These are phyloP conservation scores for Octodon degus DNA, from an alignment of 2,113 vertebrate genomes.

Conservation along the genomic window DNA sequence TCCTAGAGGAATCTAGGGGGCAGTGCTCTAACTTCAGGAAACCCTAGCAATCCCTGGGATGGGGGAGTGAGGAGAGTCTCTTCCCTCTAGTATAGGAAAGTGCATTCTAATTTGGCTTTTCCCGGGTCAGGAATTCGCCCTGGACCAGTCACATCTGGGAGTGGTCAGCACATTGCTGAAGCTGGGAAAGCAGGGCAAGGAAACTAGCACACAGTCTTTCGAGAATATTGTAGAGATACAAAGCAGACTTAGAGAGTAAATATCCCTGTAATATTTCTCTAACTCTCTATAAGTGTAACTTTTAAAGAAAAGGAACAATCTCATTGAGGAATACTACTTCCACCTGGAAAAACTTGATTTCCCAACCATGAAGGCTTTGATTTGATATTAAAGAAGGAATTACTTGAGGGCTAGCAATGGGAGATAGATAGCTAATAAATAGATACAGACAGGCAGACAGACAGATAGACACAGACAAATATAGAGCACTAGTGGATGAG, in stretches of 20 bases:
- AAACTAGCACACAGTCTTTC: background rate
- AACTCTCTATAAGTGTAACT: background rate
- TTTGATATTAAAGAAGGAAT: constrained; percentile 18
- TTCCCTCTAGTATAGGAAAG: background rate
- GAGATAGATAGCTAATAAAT: background rate
- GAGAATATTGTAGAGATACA: background rate
- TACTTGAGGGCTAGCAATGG: background rate
- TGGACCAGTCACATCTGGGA: background rate
- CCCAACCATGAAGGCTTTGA: background rate
- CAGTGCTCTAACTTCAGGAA: background rate
- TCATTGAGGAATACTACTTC: constrained; percentile 38
- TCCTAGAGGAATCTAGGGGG: background rate
- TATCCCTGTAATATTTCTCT: background rate
- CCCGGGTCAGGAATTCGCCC: background rate
- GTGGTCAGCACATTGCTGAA: background rate
- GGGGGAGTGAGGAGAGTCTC: background rate
- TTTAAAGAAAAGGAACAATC: background rate
- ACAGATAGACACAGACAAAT: background rate
- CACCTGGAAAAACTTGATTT: constrained; percentile 36
- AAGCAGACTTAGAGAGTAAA: constrained; percentile 10
- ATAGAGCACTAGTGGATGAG: background rate
- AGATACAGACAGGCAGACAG: background rate
- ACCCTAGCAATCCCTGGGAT: background rate
- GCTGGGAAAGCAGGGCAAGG: no score
- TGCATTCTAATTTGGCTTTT: background rate